Conservation (phyloP, 2,797 vertebrate genomes). For the Botia kubotai region DNA sequence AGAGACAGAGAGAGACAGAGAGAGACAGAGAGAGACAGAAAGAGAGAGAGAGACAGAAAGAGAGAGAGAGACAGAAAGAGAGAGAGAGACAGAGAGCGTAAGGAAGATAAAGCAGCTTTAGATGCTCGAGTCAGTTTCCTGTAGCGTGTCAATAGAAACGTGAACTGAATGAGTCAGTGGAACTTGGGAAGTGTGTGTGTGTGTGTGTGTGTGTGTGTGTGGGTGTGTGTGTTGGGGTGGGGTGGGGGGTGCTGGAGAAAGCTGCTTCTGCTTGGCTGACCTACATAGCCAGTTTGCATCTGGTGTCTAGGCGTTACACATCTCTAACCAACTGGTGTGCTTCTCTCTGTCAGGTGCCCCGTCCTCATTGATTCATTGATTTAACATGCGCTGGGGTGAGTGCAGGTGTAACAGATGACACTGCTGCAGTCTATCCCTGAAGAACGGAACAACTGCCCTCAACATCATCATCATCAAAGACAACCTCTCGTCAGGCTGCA, state of each 20-base stretch:
- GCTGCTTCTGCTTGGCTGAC: constrained; percentile 84
- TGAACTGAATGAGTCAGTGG: constrained; percentile 63
- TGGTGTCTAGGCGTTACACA: constrained; percentile 77
- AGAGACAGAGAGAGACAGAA: too few relatives aligned
- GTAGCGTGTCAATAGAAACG: constrained; percentile 51
- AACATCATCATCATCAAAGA: constrained; percentile 46
- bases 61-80: too few relatives aligned
- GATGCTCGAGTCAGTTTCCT: constrained; percentile 43
- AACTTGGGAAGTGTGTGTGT: constrained; percentile 74
- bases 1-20: too few relatives aligned
- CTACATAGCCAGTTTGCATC: constrained; percentile 84
- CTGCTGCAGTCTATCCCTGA: constrained; percentile 59
- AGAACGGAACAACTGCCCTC: constrained; percentile 38
- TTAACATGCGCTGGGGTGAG: constrained; percentile 67
- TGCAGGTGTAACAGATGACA: constrained; percentile 52
- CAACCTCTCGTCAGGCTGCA: background rate
- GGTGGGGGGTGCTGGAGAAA: constrained; percentile 78
- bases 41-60: too few relatives aligned
- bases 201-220: too few relatives aligned
- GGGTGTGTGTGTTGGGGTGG: constrained; percentile 15
- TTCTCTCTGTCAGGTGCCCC: constrained; percentile 72
- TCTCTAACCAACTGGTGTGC: constrained; percentile 76
- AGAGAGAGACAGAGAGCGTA: background rate
- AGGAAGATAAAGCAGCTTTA: constrained; percentile 37
- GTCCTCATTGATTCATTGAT: constrained; percentile 80